A percentile compares a stretch with the other conserved stretches of the same genome.
Conservation (phyloP, 1,140 invertebrate genomes). For the Leptopilina boulardi region DNA sequence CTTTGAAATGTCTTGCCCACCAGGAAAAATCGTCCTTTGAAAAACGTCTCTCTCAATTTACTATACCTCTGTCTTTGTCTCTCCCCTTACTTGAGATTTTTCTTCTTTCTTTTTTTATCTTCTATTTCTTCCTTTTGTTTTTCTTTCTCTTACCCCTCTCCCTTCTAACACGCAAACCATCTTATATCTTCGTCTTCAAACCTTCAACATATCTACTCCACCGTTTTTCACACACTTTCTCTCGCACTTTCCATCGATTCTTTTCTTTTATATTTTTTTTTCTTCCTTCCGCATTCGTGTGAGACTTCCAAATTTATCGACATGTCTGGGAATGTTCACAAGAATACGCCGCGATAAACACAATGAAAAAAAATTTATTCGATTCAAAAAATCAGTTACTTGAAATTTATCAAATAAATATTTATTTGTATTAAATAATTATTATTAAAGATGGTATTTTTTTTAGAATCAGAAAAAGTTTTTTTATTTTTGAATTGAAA, state of each 20-base stretch:
- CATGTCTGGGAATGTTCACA: background rate
- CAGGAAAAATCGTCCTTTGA: conserved; percentile 15
- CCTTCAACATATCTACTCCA: conserved; percentile 23
- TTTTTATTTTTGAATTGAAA: background rate
- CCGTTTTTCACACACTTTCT: background rate
- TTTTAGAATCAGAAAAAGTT: background rate
- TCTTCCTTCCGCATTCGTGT: background rate
- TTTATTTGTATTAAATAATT: no score
- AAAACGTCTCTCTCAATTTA: background rate
- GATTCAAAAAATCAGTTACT: no score
- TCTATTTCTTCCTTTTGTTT: background rate
- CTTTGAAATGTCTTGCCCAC: background rate
- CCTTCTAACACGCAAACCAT: background rate
- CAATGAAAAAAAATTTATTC: no score
- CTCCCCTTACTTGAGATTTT: background rate
- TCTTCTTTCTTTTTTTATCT: conserved; percentile 4
- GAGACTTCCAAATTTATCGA: conserved; percentile 12
- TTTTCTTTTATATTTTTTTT: conserved; percentile 25
- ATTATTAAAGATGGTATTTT: no score
- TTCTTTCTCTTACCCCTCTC: background rate
- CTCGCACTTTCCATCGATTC: conserved; percentile 2
- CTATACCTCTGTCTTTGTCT: background rate
- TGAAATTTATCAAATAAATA: no score
- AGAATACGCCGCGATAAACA: background rate
- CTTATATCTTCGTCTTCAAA: conserved; percentile 42